Percentiles rank a stretch among this genome's conserved stretches.
Conservation (phyloP, 1,140 invertebrate species). For the Meloidogyne chitwoodi region DNA sequence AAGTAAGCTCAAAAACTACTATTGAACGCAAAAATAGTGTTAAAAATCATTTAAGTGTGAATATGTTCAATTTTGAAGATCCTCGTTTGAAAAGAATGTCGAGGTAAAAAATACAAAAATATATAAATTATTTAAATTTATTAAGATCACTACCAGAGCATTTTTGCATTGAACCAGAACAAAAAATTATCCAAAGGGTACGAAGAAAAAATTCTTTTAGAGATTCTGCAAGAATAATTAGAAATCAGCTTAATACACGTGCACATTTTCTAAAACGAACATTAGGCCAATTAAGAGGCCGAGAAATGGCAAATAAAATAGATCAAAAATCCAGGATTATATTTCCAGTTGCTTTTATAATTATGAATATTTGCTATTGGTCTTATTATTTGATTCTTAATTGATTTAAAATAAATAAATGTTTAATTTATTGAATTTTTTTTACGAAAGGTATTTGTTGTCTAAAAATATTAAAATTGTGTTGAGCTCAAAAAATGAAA, state of each 20-base stretch:
- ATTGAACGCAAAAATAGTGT: neutral
- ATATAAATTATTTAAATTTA: neutral
- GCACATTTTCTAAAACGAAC: slow-evolving; percentile 14
- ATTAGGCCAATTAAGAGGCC: slow-evolving; percentile 1
- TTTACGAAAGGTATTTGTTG: too few relatives aligned
- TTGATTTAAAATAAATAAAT: slow-evolving; percentile 12
- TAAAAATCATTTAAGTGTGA: neutral
- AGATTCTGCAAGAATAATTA: slow-evolving; percentile 17
- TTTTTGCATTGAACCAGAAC: neutral
- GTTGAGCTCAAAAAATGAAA: too few relatives aligned
- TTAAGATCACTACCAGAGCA: neutral
- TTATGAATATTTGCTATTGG: slow-evolving; percentile 29
- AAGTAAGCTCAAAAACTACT: neutral
- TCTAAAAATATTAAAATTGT: too few relatives aligned
- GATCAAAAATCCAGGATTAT: slow-evolving; percentile 28
- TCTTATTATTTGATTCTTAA: slow-evolving; percentile 27
- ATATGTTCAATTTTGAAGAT: neutral
- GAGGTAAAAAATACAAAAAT: neutral
- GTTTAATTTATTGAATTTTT: too few relatives aligned
- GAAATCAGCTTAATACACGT: slow-evolving; percentile 11
- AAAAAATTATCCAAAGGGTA: neutral
- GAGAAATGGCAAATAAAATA: slow-evolving; percentile 33
- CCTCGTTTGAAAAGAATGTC: neutral
- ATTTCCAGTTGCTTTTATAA: slow-evolving; percentile 23
- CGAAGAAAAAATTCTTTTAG: slow-evolving; percentile 17